Percentiles rank a stretch among this genome's conserved stretches.
phyloP scores from a whole-genome alignment of 2,797 vertebrate species.

The Sebastes aleutianus region DNA sequence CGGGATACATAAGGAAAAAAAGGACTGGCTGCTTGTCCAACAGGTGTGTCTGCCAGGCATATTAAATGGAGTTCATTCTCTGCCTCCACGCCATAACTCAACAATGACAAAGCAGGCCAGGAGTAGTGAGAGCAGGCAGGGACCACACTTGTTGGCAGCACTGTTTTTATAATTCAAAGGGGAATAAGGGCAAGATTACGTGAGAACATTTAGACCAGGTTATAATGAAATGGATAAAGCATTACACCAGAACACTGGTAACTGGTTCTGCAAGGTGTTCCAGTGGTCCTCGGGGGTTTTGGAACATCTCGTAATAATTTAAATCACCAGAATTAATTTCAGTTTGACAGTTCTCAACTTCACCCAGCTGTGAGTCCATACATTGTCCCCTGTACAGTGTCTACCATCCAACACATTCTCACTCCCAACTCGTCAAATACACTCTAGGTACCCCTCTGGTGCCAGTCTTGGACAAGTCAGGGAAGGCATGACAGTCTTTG shows the following conservation, averaged over 20 bases:
- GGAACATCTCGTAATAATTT: not conserved
- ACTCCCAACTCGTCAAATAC: not conserved
- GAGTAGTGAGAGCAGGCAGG: constrained; percentile 19
- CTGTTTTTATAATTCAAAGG: not conserved
- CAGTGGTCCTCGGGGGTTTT: not conserved
- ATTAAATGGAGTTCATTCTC: constrained; percentile 61
- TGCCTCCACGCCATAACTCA: constrained; percentile 59
- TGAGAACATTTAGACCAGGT: not conserved
- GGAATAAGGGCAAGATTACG: not conserved
- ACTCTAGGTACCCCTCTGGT: too few species aligned
- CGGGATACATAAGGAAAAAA: constrained; percentile 56
- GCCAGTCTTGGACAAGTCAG: too few species aligned
- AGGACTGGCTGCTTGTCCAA: constrained; percentile 49
- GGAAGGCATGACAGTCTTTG: too few species aligned
- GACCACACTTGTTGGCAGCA: not conserved
- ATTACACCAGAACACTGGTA: not conserved
- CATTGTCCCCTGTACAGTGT: not conserved
- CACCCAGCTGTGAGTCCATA: too few species aligned
- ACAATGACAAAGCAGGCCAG: constrained; percentile 40
- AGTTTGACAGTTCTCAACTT: not conserved
- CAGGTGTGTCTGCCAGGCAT: constrained; percentile 62
- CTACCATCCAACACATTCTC: not conserved
- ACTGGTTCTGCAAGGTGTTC: not conserved
- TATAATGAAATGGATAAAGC: not conserved
- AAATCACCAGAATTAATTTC: not conserved